A percentile compares a stretch with the other conserved stretches of the same genome.
phyloP scores from a whole-genome alignment of 2,888 invertebrate species.

The Nemapogon koenigi region DNA sequence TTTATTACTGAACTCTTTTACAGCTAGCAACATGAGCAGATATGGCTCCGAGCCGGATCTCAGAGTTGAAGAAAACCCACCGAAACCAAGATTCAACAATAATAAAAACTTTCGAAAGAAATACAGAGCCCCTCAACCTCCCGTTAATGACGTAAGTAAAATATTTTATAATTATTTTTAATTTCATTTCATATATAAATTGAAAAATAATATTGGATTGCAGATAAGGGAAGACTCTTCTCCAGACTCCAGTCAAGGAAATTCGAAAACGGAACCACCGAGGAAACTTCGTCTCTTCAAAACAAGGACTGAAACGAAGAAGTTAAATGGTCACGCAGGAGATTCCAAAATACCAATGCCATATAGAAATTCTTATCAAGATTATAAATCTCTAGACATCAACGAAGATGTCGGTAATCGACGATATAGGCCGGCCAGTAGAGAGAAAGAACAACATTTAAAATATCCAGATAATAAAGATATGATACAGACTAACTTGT shows the following conservation, averaged over 20 bases:
- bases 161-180: conserved; percentile 1
- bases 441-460: conserved; percentile 48
- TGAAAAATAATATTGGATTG: conserved; percentile 11
- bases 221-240: conserved; percentile 61
- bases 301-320: conserved; percentile 76
- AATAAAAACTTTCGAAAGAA: conserved; percentile 73
- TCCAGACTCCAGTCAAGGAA: conserved; percentile 65
- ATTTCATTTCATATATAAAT: not conserved
- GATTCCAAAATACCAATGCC: conserved; percentile 32
- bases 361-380: conserved; percentile 35
- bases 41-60: conserved; percentile 81
- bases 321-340: conserved; percentile 36
- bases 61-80: conserved; percentile 44
- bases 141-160: conserved; percentile 42
- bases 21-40: conserved; percentile 41
- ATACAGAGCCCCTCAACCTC: conserved; percentile 77
- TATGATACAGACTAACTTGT: conserved; percentile 46
- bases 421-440: conserved; percentile 48
- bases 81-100: conserved; percentile 32
- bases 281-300: conserved; percentile 74
- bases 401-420: conserved; percentile 27
- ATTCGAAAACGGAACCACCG: conserved; percentile 52
- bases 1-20: no score
- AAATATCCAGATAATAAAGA: conserved; percentile 48
- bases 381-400: conserved; percentile 44